These are phyloP conservation scores for Periphyllus acericola DNA, from an alignment of 2,888 invertebrate species.

Conservation along the genomic window DNA sequence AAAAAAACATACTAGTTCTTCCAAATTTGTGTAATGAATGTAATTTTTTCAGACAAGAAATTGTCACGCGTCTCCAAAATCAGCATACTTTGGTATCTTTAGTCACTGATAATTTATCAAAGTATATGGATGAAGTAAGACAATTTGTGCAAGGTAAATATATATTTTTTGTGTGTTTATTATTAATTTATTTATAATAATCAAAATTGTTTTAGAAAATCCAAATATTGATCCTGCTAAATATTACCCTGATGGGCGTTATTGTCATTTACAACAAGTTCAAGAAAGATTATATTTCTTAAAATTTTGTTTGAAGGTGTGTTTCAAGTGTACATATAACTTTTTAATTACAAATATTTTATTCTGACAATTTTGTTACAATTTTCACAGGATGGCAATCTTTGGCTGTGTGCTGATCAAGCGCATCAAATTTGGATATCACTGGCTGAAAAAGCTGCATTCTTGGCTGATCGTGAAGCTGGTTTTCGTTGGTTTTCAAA, in stretches of 20 bases:
- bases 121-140: constrained; percentile 89
- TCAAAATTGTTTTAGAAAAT: constrained; percentile 71
- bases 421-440: constrained; percentile 98
- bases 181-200: not conserved
- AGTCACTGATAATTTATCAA: constrained; percentile 90
- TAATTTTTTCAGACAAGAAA: constrained; percentile 72
- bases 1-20: no score
- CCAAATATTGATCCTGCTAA: constrained; percentile 82
- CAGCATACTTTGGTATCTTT: constrained; percentile 93
- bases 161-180: constrained; percentile 4
- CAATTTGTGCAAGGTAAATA: constrained; percentile 71
- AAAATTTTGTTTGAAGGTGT: constrained; percentile 83
- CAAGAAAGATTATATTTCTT: constrained; percentile 94
- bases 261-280: constrained; percentile 91
- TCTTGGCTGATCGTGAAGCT: constrained; percentile 91
- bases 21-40: not conserved
- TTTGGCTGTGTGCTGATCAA: constrained; percentile 97
- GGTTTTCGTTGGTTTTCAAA: constrained; percentile 99
- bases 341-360: constrained; percentile 29
- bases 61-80: constrained; percentile 89
- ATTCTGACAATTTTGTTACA: constrained; percentile 33
- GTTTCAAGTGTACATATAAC: constrained; percentile 18
- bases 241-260: constrained; percentile 86
- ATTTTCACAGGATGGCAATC: constrained; percentile 81
- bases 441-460: constrained; percentile 92